Evolutionary conservation across 2,113 vertebrate species (phyloP).

Genomic region (Ranitomeya variabilis): DNA sequence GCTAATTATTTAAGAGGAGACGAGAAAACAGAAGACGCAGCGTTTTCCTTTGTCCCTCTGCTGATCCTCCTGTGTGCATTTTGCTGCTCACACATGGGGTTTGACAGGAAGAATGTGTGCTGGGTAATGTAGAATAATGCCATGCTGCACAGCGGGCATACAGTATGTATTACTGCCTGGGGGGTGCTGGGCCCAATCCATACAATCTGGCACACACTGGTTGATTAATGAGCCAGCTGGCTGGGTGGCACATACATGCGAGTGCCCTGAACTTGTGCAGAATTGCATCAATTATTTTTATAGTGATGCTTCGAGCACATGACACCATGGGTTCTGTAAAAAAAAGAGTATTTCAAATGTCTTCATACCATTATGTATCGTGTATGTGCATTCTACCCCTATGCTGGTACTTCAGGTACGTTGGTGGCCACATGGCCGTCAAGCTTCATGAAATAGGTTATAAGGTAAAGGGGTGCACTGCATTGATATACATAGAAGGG

Average conservation of each 20-base stretch:
- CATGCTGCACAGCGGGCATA: background rate
- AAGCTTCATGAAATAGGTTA: no score
- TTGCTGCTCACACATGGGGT: conserved; percentile 3
- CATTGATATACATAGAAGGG: no score
- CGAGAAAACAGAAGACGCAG: conserved; percentile 21
- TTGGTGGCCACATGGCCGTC: no score
- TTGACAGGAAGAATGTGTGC: background rate
- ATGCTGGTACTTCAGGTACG: background rate
- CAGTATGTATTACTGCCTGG: background rate
- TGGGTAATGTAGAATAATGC: background rate
- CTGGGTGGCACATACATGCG: no score
- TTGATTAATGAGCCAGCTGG: background rate
- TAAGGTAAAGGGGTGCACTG: no score
- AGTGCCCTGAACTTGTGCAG: no score
- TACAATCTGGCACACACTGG: background rate
- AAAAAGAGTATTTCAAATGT: no score
- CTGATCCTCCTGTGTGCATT: background rate
- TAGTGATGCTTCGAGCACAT: no score
- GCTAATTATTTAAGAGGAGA: conserved; percentile 41
- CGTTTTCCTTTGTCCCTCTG: conserved; percentile 4
- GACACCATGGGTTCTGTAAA: no score
- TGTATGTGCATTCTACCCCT: background rate
- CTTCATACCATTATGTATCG: no score
- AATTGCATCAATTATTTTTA: no score
- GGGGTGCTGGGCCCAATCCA: background rate